Evolutionary conservation across 2,797 vertebrate species (phyloP).

Genomic region (Scleropages formosus): DNA sequence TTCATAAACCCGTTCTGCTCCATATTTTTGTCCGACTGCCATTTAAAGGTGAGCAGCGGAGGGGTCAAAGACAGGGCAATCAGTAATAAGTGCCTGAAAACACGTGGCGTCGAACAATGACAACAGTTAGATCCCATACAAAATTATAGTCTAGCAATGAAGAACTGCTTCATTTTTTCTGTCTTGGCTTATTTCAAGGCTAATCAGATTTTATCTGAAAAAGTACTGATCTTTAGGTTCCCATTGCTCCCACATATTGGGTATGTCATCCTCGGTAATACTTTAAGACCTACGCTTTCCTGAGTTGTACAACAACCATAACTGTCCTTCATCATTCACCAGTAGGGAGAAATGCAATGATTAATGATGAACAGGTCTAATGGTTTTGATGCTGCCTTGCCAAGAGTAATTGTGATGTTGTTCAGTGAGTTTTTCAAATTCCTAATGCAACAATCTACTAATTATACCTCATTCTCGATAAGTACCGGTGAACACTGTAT

Average conservation of each 20-base stretch:
- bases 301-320: constrained; percentile 23
- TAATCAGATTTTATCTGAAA: not conserved
- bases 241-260: not conserved
- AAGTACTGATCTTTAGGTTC: not conserved
- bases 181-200: not conserved
- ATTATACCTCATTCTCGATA: constrained; percentile 19
- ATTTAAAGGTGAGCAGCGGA: too few species aligned
- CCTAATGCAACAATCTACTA: constrained; percentile 18
- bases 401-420: constrained; percentile 13
- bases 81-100: constrained; percentile 10
- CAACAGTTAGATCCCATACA: constrained; percentile 2
- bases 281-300: not conserved
- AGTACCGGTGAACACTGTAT: constrained; percentile 25
- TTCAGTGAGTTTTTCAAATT: constrained; percentile 12
- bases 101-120: not conserved
- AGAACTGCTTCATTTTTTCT: not conserved
- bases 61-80: too few species aligned
- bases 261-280: constrained; percentile 7
- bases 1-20: not conserved
- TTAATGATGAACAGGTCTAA: constrained; percentile 26
- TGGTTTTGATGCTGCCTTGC: constrained; percentile 12
- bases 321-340: constrained; percentile 12
- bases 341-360: not conserved
- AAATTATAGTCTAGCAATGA: constrained; percentile 24
- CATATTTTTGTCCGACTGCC: too few species aligned